Evolutionary conservation across 37 sponge, comb jelly and placozoan genomes (phyloP).

Genomic region (Oscarella lobularis): DNA sequence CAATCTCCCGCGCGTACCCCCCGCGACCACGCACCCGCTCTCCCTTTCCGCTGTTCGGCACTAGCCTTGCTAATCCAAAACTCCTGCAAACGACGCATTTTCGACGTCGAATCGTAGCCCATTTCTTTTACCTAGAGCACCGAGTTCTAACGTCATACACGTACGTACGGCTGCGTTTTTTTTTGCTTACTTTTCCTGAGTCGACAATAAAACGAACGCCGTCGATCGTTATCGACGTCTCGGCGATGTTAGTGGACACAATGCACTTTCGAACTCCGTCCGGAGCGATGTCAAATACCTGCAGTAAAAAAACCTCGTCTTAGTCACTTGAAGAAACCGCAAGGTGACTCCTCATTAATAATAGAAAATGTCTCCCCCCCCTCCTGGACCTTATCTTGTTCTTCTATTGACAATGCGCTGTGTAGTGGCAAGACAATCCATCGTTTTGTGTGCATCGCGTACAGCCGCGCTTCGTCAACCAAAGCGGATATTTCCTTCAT

Average conservation of each 20-base stretch:
- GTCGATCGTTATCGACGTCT: slow-evolving; percentile 93
- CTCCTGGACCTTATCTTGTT: slow-evolving; percentile 65
- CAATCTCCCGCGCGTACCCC: no score
- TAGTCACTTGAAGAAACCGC: no score
- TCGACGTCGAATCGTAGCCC: slow-evolving; percentile 71
- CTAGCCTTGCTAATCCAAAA: slow-evolving; percentile 97
- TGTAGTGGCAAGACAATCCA: slow-evolving; percentile 83
- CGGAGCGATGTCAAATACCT: slow-evolving; percentile 84
- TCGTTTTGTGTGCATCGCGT: slow-evolving; percentile 46
- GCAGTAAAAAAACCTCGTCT: no score
- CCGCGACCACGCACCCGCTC: slow-evolving; percentile 39
- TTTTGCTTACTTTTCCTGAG: slow-evolving; percentile 58
- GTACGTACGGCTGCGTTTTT: background rate
- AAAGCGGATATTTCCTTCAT: slow-evolving; percentile 73
- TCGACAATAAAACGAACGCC: slow-evolving; percentile 63
- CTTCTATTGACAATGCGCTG: slow-evolving; percentile 87
- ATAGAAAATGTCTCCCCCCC: background rate
- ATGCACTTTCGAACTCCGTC: slow-evolving; percentile 88
- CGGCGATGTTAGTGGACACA: slow-evolving; percentile 92
- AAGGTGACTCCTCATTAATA: no score
- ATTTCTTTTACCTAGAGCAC: slow-evolving; percentile 81
- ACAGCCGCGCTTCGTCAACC: slow-evolving; percentile 58
- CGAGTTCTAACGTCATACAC: background rate
- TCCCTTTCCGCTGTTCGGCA: slow-evolving; percentile 92
- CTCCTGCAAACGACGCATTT: slow-evolving; percentile 86